These are phyloP conservation scores for Paramacrobiotus metropolitanus DNA, from an alignment of 1,140 invertebrate species.

Conservation along the genomic window DNA sequence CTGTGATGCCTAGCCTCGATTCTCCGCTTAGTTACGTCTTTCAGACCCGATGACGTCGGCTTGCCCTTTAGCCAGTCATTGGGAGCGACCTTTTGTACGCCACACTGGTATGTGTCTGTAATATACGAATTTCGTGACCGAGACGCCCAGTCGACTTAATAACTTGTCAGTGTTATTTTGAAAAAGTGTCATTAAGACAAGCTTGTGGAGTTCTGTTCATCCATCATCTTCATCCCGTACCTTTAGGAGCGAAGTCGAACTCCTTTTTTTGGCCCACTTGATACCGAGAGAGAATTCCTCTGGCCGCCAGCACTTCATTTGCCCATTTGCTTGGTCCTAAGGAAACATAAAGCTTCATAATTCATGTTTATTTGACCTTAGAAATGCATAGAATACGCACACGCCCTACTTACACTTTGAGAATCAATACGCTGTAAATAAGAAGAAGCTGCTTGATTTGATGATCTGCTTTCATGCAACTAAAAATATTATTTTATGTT, in stretches of 20 bases:
- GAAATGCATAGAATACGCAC: no score
- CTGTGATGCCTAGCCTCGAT: not conserved
- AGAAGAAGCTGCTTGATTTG: no score
- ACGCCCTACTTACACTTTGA: no score
- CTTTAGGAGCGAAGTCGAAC: not conserved
- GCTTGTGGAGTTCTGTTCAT: not conserved
- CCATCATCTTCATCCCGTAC: not conserved
- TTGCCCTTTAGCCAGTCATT: not conserved
- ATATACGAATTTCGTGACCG: no score
- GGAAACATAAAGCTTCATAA: no score
- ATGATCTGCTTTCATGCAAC: no score
- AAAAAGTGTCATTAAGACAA: not conserved
- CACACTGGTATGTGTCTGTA: not conserved
- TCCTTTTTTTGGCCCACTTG: conserved; percentile 3
- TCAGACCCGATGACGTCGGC: not conserved
- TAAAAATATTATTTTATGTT: no score
- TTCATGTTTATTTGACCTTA: no score
- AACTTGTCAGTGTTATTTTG: no score
- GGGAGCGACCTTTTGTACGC: not conserved
- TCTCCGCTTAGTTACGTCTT: not conserved
- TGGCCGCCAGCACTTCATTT: not conserved
- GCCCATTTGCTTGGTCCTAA: not conserved
- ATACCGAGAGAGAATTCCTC: not conserved
- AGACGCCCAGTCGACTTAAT: no score
- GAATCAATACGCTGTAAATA: no score